Conservation (phyloP, 2,113 vertebrate genomes). For the Calidris pugnax region DNA sequence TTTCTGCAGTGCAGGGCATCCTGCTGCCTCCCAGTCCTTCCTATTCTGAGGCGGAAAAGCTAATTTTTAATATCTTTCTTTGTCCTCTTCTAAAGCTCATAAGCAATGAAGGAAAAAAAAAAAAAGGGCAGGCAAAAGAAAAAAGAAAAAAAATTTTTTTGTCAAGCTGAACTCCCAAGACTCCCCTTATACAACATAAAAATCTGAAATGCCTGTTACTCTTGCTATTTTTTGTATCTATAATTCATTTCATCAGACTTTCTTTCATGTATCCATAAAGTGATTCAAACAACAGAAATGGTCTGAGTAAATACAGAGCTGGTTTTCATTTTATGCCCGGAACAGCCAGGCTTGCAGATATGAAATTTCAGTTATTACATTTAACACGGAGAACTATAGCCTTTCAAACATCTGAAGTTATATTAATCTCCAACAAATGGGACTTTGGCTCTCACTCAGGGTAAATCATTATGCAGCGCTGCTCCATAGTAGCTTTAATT, state of each 20-base stretch:
- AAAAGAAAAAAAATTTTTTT: background rate
- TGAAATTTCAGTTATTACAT: background rate
- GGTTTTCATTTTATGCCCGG: slow-evolving; percentile 10
- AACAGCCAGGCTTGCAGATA: background rate
- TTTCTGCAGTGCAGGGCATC: background rate
- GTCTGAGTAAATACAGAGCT: background rate
- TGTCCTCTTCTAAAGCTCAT: background rate
- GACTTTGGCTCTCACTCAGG: background rate
- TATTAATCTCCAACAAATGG: background rate
- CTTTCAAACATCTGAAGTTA: background rate
- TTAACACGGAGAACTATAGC: background rate
- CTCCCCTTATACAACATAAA: background rate
- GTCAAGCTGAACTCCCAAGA: background rate
- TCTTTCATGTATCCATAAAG: slow-evolving; percentile 22
- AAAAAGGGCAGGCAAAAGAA: background rate
- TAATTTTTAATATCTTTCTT: background rate
- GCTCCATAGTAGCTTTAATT: background rate
- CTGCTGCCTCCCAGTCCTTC: background rate
- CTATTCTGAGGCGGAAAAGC: background rate
- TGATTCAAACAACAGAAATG: slow-evolving; percentile 29
- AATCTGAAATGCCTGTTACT: background rate
- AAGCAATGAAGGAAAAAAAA: background rate
- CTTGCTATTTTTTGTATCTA: background rate
- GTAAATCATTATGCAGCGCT: background rate
- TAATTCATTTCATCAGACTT: slow-evolving; percentile 51